phyloP scores from a whole-genome alignment of 1,140 invertebrate genomes.

The Drosophila mojavensis region DNA sequence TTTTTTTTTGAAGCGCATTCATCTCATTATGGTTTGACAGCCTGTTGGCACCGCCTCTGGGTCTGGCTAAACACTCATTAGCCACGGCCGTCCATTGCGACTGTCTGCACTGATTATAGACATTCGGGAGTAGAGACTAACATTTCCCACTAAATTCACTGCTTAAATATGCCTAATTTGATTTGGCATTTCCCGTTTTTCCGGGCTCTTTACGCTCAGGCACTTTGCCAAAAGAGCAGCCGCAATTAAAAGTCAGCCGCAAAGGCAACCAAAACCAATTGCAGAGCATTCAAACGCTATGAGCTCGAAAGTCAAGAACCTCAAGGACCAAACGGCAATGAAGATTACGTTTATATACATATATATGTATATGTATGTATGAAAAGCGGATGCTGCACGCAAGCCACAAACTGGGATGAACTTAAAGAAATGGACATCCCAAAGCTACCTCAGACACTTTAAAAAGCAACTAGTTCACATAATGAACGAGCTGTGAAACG shows the following conservation, averaged over 20 bases:
- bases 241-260: constrained; percentile 42
- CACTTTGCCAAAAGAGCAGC: constrained; percentile 12
- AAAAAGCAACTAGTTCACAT: too few relatives aligned
- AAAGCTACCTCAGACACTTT: background rate
- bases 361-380: too few relatives aligned
- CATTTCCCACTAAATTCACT: constrained; percentile 29
- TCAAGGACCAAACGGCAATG: constrained; percentile 4
- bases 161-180: constrained; percentile 53
- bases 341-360: background rate
- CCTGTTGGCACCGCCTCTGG: background rate
- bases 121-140: constrained; percentile 10
- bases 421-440: background rate
- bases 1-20: constrained; percentile 52
- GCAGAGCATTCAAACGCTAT: constrained; percentile 18
- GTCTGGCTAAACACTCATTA: constrained; percentile 27
- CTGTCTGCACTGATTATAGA: constrained; percentile 18
- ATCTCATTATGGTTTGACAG: constrained; percentile 71
- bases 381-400: background rate
- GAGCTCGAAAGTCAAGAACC: constrained; percentile 27
- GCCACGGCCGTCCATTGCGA: constrained; percentile 19
- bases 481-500: background rate
- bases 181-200: constrained; percentile 28
- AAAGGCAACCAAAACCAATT: constrained; percentile 26
- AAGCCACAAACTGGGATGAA: background rate
- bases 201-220: constrained; percentile 16